Evolutionary conservation across 2,888 invertebrate genomes (phyloP), one percentile per base, ranked within the genome.

Genomic region (Chromoteleia sp.): DNA sequence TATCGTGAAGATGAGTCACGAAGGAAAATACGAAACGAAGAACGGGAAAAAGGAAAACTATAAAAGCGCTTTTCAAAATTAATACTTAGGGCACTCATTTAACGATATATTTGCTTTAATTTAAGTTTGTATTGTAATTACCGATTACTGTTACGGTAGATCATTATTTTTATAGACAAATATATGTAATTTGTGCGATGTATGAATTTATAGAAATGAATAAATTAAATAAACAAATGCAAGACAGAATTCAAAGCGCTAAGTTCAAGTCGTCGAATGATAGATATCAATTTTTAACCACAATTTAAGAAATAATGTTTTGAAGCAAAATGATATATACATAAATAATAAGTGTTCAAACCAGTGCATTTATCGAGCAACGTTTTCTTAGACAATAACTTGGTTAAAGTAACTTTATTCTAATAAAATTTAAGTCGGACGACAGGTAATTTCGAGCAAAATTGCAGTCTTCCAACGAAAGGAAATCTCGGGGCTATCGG

Each of bases 401-500:
- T 15, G 21, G n/a, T 48, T 29, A 19, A 54, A 39, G 43, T n/a
- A 15, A 21, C 29, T 58, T n/a, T 33, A 30, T 5, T 54, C 12
- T 17, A 36, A 54, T 56, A n/a, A 56, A 74, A 74, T 59, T 79
- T 43, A 54, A 43, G 56, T 50, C 19, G 5, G 12, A 33, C 12
- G 50, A 50, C 71, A 52, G 54, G 33, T 70, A 58, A 82, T 81
- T 68, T 50, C 52, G 43, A 25, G 19, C 19, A 52, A 59, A 56
- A 65, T 73, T 74, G 78, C 41, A 48, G 33, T 56, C 65, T 65
- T 17, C 29, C 8, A 25, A 39, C 54, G 58, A 50, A 52, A 67
- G 45, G 30, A 74, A 71, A 76, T 75, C 74, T 56, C 12, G 39
- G 30, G 36, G 58, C 63, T 63, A 80, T 68, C 43, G 43, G 50